Conservation (phyloP, 2,888 invertebrate genomes). For the Zelleria hepariella region DNA sequence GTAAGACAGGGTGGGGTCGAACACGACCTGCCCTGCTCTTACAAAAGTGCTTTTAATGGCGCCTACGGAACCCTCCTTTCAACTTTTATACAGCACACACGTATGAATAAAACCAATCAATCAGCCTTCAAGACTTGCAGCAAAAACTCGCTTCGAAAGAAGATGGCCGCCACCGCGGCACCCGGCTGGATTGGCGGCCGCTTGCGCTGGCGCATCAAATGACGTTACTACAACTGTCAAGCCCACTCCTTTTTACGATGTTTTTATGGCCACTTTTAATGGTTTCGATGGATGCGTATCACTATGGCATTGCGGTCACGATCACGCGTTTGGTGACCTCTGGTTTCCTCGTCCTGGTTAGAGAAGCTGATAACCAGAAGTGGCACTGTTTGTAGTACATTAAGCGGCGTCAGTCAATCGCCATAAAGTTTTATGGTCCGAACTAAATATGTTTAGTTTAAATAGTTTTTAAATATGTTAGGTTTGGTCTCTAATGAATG, state of each 20-base stretch:
- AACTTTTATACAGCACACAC: neutral
- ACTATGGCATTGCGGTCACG: slow-evolving; percentile 3
- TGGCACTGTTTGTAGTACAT: neutral
- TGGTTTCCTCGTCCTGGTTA: neutral
- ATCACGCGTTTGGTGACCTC: neutral
- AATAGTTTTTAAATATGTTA: slow-evolving; percentile 23
- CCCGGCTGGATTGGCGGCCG: slow-evolving; percentile 2
- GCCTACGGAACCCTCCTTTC: neutral
- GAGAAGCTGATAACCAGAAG: neutral
- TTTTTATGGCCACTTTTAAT: slow-evolving; percentile 35
- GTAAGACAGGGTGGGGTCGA: too few relatives aligned
- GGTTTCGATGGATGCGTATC: slow-evolving; percentile 3
- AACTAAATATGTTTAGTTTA: slow-evolving; percentile 12
- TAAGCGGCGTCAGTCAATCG: slow-evolving; percentile 44
- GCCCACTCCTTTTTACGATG: slow-evolving; percentile 25
- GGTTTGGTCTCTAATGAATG: slow-evolving; percentile 30
- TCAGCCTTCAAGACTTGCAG: neutral
- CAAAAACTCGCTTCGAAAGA: neutral
- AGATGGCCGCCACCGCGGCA: slow-evolving; percentile 4
- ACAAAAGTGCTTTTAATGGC: neutral
- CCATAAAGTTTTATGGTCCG: slow-evolving; percentile 52
- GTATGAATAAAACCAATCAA: neutral
- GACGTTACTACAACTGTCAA: slow-evolving; percentile 25
- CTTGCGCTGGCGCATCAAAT: slow-evolving; percentile 5
- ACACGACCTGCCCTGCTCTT: neutral